These are phyloP conservation scores for Diadumene lineata DNA, from an alignment of 92 coral and sea anemone genomes.

Conservation along the genomic window DNA sequence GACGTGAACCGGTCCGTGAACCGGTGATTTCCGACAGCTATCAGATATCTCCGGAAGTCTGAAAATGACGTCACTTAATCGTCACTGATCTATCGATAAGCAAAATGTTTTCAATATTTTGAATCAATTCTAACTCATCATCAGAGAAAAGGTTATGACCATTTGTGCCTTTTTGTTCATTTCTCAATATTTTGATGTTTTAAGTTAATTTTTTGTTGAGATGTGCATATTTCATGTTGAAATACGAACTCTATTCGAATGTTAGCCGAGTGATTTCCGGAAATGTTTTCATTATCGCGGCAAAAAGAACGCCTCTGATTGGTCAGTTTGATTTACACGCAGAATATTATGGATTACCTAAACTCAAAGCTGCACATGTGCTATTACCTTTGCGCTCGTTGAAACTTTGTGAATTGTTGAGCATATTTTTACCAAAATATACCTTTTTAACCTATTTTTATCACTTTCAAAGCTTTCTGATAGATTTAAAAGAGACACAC, in stretches of 20 bases:
- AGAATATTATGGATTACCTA: constrained; percentile 1
- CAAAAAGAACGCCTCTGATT: constrained; percentile 22
- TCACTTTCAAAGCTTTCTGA: not conserved
- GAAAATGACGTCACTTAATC: constrained; percentile 32
- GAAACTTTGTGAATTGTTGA: not conserved
- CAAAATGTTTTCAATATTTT: not conserved
- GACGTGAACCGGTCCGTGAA: too few relatives aligned
- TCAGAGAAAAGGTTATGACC: too few relatives aligned
- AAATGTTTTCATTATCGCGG: constrained; percentile 16
- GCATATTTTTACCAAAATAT: not conserved
- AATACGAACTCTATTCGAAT: constrained; percentile 15
- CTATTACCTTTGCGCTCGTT: not conserved
- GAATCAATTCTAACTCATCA: too few relatives aligned
- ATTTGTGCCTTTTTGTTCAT: too few relatives aligned
- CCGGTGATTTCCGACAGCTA: too few relatives aligned
- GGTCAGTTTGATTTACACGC: constrained; percentile 3
- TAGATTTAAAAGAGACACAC: not conserved
- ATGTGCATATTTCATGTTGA: too few relatives aligned
- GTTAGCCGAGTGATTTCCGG: constrained; percentile 19
- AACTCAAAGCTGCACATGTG: not conserved
- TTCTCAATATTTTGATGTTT: too few relatives aligned
- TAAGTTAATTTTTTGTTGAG: too few relatives aligned
- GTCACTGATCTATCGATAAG: too few relatives aligned
- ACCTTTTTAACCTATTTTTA: not conserved
- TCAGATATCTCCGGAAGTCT: not conserved